Percentiles rank a stretch among this genome's conserved stretches.
phyloP scores from a whole-genome alignment of 2,113 vertebrate species.

The Isichthys henryi region DNA sequence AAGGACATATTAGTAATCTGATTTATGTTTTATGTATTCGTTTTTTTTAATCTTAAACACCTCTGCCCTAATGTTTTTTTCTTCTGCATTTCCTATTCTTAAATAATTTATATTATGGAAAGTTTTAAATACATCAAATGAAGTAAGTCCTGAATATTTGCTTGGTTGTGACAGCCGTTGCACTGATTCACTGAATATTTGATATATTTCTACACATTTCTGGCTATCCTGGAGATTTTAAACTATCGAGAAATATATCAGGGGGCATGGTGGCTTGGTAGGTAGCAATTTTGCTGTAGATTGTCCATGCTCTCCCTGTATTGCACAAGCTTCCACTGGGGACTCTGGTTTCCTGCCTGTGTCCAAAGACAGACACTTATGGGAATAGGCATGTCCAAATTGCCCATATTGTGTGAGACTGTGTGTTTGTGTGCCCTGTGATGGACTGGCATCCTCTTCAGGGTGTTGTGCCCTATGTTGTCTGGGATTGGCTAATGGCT shows the following conservation, averaged over 20 bases:
- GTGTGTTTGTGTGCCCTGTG: not conserved
- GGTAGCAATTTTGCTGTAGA: not conserved
- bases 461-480: not conserved
- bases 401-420: not conserved
- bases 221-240: not conserved
- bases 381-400: not conserved
- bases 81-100: not conserved
- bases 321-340: not conserved
- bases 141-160: not conserved
- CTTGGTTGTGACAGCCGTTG: not conserved
- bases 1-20: not conserved
- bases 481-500: not conserved
- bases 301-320: not conserved
- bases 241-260: not conserved
- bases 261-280: not conserved
- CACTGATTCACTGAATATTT: not conserved
- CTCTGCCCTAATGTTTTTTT: not conserved
- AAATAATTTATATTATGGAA: not conserved
- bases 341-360: not conserved
- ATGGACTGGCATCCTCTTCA: not conserved
- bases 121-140: not conserved
- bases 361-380: not conserved
- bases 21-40: not conserved
- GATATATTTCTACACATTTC: not conserved
- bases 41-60: not conserved